Evolutionary conservation across 2,113 vertebrate species (phyloP).

Genomic region (Macrotus californicus): DNA sequence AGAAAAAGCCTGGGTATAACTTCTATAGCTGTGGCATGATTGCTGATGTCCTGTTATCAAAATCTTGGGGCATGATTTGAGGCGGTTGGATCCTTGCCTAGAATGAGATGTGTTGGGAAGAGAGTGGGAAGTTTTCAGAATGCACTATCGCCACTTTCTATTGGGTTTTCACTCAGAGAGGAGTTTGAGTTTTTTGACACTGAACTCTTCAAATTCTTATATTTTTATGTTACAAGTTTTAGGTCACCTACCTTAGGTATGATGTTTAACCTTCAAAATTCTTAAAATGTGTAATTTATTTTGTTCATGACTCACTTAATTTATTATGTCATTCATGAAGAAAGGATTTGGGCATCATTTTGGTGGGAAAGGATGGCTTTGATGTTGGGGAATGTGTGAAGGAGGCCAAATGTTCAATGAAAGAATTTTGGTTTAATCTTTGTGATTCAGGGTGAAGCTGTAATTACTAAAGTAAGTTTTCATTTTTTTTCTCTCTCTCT

Average conservation of each 20-base stretch:
- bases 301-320: not conserved
- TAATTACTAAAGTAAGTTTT: not conserved
- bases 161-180: not conserved
- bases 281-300: not conserved
- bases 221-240: not conserved
- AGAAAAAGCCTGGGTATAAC: not conserved
- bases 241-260: not conserved
- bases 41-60: not conserved
- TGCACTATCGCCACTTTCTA: not conserved
- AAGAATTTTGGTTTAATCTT: conserved; percentile 4
- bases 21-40: not conserved
- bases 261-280: not conserved
- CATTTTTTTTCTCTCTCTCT: not conserved
- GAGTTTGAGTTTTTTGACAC: not conserved
- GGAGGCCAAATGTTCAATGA: not conserved
- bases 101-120: not conserved
- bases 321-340: not conserved
- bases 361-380: not conserved
- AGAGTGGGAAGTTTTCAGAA: not conserved
- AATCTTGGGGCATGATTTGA: not conserved
- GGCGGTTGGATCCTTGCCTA: not conserved
- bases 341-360: not conserved
- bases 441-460: not conserved
- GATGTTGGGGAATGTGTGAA: not conserved
- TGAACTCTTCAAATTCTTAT: not conserved